These are phyloP conservation scores for Oscheius sp. DNA, from an alignment of 2,888 invertebrate genomes.

Conservation along the genomic window DNA sequence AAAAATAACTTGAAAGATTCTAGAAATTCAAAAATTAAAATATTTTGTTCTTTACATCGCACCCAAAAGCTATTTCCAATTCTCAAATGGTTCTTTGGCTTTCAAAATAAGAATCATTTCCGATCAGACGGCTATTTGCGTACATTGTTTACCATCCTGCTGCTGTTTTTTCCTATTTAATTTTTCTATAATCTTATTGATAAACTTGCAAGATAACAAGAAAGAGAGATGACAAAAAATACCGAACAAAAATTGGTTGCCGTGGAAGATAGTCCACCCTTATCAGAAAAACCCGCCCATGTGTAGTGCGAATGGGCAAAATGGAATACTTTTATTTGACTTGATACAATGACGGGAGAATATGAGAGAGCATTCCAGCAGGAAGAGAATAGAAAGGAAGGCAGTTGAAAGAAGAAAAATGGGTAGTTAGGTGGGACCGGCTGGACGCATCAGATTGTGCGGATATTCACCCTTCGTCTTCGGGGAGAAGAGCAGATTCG, in stretches of 20 bases:
- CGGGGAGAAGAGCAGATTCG: slow-evolving; percentile 69
- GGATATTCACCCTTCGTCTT: slow-evolving; percentile 71
- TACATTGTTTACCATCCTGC: too few species aligned
- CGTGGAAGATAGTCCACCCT: slow-evolving; percentile 3
- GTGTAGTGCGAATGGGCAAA: background rate
- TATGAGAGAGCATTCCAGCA: background rate
- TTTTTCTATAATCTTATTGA: too few species aligned
- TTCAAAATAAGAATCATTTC: too few species aligned
- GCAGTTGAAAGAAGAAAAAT: background rate
- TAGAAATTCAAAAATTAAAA: too few species aligned
- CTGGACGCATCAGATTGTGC: slow-evolving; percentile 68
- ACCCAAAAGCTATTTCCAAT: too few species aligned
- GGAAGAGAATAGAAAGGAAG: background rate
- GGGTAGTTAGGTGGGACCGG: slow-evolving; percentile 55
- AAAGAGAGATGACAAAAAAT: too few species aligned
- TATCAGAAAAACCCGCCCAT: background rate
- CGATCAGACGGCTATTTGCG: background rate
- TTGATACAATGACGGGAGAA: slow-evolving; percentile 1
- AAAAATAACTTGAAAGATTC: too few species aligned
- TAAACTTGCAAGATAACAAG: too few species aligned
- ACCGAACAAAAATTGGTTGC: too few species aligned
- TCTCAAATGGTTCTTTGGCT: too few species aligned
- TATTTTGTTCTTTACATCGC: too few species aligned
- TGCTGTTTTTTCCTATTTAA: too few species aligned
- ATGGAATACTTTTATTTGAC: slow-evolving; percentile 18